Conservation (phyloP, 2,797 vertebrate species). For the Enteromius thamalakanensis region DNA sequence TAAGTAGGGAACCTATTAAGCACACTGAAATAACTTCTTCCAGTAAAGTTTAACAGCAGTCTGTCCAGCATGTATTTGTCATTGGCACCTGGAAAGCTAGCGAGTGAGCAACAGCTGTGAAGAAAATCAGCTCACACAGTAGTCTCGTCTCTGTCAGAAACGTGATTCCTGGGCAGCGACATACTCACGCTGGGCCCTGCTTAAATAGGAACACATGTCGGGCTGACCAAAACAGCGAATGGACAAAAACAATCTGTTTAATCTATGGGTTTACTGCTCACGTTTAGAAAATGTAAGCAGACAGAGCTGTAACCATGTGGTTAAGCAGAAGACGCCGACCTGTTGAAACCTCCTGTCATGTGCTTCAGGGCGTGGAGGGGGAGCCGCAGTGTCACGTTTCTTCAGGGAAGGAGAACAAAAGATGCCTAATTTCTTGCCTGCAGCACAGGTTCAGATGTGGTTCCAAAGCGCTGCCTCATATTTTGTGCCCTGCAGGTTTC, state of each 20-base stretch:
- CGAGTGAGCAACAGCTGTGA: constrained; percentile 69
- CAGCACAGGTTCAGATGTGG: constrained; percentile 52
- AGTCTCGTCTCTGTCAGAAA: constrained; percentile 55
- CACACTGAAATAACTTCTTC: constrained; percentile 63
- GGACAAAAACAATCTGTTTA: constrained; percentile 39
- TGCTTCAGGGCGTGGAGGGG: constrained; percentile 43
- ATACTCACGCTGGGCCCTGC: constrained; percentile 59
- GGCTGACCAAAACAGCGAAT: constrained; percentile 54
- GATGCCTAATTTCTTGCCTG: constrained; percentile 52
- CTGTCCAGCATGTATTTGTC: constrained; percentile 68
- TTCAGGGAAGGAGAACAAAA: constrained; percentile 61
- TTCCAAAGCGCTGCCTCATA: constrained; percentile 47
- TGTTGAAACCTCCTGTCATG: constrained; percentile 58
- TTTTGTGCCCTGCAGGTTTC: constrained; percentile 43
- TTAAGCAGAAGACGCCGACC: constrained; percentile 34
- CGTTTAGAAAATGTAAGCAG: constrained; percentile 21
- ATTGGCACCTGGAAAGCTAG: constrained; percentile 68
- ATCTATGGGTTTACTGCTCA: constrained; percentile 33
- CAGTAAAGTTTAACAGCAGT: constrained; percentile 70
- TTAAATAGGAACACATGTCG: constrained; percentile 64
- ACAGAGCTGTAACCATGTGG: constrained; percentile 47
- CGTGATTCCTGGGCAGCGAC: constrained; percentile 53
- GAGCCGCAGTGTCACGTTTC: constrained; percentile 55
- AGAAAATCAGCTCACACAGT: constrained; percentile 63
- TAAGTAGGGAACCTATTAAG: constrained; percentile 64